Conservation (phyloP, 2,113 vertebrate genomes). For the Lampris megalopsis region DNA sequence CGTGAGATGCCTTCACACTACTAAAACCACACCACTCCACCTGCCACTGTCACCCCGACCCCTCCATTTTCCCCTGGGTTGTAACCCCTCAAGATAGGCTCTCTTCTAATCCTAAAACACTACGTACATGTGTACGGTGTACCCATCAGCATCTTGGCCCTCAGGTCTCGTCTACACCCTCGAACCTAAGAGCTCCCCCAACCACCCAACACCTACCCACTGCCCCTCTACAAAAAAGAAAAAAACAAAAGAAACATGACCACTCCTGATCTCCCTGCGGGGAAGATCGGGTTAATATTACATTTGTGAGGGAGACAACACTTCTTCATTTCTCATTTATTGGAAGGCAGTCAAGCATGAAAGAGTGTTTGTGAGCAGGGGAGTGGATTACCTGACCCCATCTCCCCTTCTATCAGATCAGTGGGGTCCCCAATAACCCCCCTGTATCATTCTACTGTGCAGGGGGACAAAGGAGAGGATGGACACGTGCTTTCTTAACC, state of each 20-base stretch:
- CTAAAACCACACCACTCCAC: too few species aligned
- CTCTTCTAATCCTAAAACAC: constrained; percentile 83
- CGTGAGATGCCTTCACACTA: constrained; percentile 62
- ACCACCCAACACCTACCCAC: too few species aligned
- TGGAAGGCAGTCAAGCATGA: constrained; percentile 85
- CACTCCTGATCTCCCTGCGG: constrained; percentile 69
- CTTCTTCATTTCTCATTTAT: constrained; percentile 93
- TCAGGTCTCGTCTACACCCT: constrained; percentile 54
- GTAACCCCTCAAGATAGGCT: constrained; percentile 71
- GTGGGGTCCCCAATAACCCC: constrained; percentile 51
- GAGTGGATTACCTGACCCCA: constrained; percentile 86
- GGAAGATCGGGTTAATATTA: constrained; percentile 88
- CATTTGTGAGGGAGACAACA: constrained; percentile 83
- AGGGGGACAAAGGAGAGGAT: constrained; percentile 62
- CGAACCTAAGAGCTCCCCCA: constrained; percentile 33
- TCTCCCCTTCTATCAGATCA: constrained; percentile 69
- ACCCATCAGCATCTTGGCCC: constrained; percentile 72
- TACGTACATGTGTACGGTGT: constrained; percentile 71
- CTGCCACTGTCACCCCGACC: neutral
- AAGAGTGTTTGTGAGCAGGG: constrained; percentile 76
- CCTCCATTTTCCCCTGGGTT: constrained; percentile 25
- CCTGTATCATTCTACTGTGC: constrained; percentile 26
- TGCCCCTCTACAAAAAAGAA: too few species aligned
- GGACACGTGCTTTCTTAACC: constrained; percentile 68
- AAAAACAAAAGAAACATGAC: too few species aligned